Evolutionary conservation across 2,888 invertebrate species (phyloP).

Genomic region (Mythimna impura): DNA sequence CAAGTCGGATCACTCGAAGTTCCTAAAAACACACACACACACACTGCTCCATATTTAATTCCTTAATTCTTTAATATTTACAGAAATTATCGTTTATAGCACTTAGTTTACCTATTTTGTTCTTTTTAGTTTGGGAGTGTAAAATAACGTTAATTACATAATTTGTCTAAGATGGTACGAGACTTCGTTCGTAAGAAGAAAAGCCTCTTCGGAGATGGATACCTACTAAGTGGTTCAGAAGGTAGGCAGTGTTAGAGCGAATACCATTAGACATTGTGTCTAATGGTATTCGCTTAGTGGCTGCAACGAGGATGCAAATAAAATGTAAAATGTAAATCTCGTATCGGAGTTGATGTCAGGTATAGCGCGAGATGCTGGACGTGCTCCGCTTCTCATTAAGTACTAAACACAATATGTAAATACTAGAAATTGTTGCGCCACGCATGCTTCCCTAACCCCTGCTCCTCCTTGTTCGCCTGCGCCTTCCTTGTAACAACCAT

Average conservation of each 20-base stretch:
- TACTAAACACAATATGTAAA: not conserved
- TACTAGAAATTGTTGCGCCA: not conserved
- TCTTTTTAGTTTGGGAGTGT: not conserved
- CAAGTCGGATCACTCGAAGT: not conserved
- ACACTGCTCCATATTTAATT: no score
- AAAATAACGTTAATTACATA: not conserved
- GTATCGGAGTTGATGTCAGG: constrained; percentile 19
- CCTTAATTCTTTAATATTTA: not conserved
- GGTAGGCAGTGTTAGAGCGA: not conserved
- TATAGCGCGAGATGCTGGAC: constrained; percentile 26
- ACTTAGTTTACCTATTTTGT: not conserved
- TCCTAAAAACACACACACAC: no score
- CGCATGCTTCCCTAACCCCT: not conserved
- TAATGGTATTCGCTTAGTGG: not conserved
- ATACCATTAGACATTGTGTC: constrained; percentile 1
- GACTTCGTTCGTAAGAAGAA: not conserved
- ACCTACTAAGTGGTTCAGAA: not conserved
- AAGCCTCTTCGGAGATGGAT: not conserved
- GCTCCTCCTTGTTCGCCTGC: not conserved
- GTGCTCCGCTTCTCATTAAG: constrained; percentile 29
- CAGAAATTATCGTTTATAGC: not conserved
- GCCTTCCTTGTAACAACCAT: no score
- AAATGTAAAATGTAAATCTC: constrained; percentile 30
- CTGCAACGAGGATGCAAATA: constrained; percentile 27
- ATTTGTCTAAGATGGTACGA: not conserved